phyloP scores from a whole-genome alignment of 2,888 invertebrate species.

The Conchocele bisecta region DNA sequence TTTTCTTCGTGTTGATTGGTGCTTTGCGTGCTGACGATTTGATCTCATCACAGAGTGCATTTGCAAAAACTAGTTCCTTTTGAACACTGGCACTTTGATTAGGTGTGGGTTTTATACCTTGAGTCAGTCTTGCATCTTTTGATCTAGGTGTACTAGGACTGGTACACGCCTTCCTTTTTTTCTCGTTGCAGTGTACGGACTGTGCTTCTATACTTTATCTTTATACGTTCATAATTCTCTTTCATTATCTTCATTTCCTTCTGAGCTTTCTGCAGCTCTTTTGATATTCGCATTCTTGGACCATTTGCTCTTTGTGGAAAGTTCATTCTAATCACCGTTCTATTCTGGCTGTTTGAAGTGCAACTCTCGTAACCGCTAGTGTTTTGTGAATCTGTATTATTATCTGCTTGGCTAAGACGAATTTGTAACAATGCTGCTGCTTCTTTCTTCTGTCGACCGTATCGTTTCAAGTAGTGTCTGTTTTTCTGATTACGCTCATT shows the following conservation, averaged over 20 bases:
- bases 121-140: not conserved
- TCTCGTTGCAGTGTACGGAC: too few species aligned
- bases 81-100: not conserved
- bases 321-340: not conserved
- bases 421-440: not conserved
- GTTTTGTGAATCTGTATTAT: too few species aligned
- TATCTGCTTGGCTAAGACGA: too few species aligned
- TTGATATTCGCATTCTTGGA: too few species aligned
- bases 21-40: not conserved
- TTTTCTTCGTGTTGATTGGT: not conserved
- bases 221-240: too few species aligned
- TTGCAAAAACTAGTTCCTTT: conserved; percentile 5
- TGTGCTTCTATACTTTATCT: not conserved
- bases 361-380: not conserved
- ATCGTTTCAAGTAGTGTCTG: not conserved
- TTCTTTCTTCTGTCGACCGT: not conserved
- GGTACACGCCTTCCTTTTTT: not conserved
- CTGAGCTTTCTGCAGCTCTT: too few species aligned
- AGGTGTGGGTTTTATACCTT: not conserved
- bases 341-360: not conserved
- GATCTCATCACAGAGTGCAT: not conserved
- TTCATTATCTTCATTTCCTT: too few species aligned
- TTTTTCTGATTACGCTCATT: not conserved
- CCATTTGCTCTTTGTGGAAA: not conserved
- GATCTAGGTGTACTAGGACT: not conserved